Evolutionary conservation across 2,113 vertebrate genomes (phyloP), one percentile per base, ranked within the genome.

Genomic region (Paradisaea rubra): DNA sequence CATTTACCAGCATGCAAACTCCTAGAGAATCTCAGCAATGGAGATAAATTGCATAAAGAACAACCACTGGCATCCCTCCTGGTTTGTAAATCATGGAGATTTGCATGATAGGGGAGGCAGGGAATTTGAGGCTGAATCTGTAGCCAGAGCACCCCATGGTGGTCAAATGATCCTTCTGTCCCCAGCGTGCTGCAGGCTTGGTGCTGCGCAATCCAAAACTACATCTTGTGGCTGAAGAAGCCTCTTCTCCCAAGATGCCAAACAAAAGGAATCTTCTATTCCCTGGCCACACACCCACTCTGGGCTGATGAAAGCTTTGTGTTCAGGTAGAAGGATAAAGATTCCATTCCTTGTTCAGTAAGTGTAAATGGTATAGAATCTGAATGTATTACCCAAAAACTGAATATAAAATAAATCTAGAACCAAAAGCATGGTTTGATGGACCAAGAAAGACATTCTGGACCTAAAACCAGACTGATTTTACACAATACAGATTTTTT

Each of bases 1-100:
- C 39, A 6, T 35, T 17, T 20, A 49, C 7, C 21, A 71, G 24
- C 31, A 16, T 2, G 2, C 21, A 35, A 69, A 50, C 41, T 59
- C 24, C 15, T 47, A 15, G 10, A 60, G 5, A 31, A 33, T 49
- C 73, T 39, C 33, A 59, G 6, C 30, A 53, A 13, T 0, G 0
- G 52, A 49, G n/a, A 66, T 8, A 31, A 74, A 59, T 18, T 14
- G 3, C 0, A 1, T 33, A 39, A 39, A 71, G 50, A 80, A 59
- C 10, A 37, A 52, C 15, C 27, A 3, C 16, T 52, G 20, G 30
- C 21, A 35, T 57, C 13, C 6, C 7, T 70, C 7, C 31, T 31
- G 39, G 9, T 52, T 60, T 5, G 0, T 54, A 74, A 37, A 59
- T 27, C 23, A 4, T 1, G 23, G 28, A 57, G 15, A 53, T 49